Evolutionary conservation across 2,113 vertebrate species (phyloP).

Genomic region (Lates calcarifer): DNA sequence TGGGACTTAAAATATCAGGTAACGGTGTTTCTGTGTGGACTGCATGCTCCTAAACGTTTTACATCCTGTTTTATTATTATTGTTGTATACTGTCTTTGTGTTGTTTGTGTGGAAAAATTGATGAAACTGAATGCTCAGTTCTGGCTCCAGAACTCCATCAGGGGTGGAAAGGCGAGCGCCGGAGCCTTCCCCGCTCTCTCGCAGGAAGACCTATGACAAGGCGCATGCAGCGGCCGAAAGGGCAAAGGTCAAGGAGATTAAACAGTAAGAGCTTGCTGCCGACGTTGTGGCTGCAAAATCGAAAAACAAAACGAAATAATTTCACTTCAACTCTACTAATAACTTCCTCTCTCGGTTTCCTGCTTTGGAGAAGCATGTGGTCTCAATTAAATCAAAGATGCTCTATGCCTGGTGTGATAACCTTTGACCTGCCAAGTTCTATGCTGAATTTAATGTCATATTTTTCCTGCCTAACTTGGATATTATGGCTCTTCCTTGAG

Average conservation of each 20-base stretch:
- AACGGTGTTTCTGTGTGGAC: conserved; percentile 59
- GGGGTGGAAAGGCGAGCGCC: conserved; percentile 88
- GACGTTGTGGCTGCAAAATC: conserved; percentile 52
- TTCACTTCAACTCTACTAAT: conserved; percentile 62
- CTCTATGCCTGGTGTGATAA: conserved; percentile 59
- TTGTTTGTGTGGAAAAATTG: conserved; percentile 57
- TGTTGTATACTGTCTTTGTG: conserved; percentile 60
- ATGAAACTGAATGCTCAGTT: conserved; percentile 76
- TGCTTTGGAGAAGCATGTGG: conserved; percentile 74
- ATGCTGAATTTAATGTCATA: conserved; percentile 57
- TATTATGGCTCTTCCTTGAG: conserved; percentile 14
- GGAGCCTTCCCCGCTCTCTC: conserved; percentile 92
- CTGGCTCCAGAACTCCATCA: conserved; percentile 84
- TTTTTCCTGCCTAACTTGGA: neutral
- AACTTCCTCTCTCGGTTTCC: conserved; percentile 43
- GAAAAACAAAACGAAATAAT: neutral
- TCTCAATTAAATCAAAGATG: conserved; percentile 35
- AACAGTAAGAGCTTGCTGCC: conserved; percentile 90
- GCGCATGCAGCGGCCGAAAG: conserved; percentile 85
- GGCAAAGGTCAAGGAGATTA: conserved; percentile 92
- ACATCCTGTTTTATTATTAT: conserved; percentile 60
- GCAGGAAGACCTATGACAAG: conserved; percentile 95
- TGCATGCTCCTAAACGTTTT: conserved; percentile 63
- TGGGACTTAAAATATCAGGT: conserved; percentile 68
- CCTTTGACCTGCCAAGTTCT: conserved; percentile 53